Evolutionary conservation across 2,113 vertebrate genomes (phyloP).

Genomic region (Natator depressus): DNA sequence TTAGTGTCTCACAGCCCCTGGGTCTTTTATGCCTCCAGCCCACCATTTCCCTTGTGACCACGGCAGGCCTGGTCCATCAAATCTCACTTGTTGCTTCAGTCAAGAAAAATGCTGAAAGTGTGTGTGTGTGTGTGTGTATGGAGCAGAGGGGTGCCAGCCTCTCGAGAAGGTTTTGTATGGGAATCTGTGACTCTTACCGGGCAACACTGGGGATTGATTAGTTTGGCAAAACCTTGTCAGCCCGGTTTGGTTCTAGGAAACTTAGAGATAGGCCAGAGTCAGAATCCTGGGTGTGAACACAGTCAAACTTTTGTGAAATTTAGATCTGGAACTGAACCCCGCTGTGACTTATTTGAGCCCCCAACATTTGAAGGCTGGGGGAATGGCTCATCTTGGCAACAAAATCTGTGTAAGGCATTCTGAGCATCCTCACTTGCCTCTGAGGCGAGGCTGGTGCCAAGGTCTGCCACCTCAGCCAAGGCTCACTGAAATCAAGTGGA

Average conservation of each 20-base stretch:
- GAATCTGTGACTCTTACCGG: not conserved
- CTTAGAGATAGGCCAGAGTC: not conserved
- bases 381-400: not conserved
- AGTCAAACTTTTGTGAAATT: not conserved
- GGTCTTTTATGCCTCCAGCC: not conserved
- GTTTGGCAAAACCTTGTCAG: not conserved
- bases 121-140: not conserved
- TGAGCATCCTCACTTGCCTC: not conserved
- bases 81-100: not conserved
- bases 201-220: not conserved
- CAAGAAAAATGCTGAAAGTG: not conserved
- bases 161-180: not conserved
- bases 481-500: not conserved
- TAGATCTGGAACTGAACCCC: not conserved
- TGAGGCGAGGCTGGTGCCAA: not conserved
- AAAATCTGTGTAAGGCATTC: not conserved
- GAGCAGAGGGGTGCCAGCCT: too few species aligned
- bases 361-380: not conserved
- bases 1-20: not conserved
- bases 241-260: not conserved
- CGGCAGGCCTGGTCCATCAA: not conserved
- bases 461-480: not conserved
- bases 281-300: not conserved
- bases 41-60: not conserved
- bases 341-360: not conserved